A percentile compares a stretch with the other conserved stretches of the same genome.
phyloP scores from a whole-genome alignment of 2,113 vertebrate species.

The Procapra przewalskii region DNA sequence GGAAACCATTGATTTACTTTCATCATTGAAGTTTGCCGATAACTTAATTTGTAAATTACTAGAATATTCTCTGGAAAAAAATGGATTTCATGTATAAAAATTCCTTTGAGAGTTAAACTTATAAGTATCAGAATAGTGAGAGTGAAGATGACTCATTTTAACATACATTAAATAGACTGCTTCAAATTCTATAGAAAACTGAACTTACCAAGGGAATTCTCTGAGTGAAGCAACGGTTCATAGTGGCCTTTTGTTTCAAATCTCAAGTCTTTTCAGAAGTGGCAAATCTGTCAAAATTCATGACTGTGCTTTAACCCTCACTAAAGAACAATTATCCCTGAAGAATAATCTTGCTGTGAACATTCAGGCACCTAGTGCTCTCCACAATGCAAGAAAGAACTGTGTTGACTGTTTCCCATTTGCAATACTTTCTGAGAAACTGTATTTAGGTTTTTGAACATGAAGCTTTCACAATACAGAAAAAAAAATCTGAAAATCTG shows the following conservation, averaged over 20 bases:
- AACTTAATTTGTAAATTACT: not conserved
- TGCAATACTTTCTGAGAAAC: not conserved
- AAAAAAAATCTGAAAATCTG: not conserved
- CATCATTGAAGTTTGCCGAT: not conserved
- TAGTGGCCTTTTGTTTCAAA: not conserved
- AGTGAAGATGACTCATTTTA: not conserved
- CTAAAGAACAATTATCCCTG: not conserved
- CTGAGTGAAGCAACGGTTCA: not conserved
- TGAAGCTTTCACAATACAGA: not conserved
- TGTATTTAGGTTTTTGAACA: not conserved
- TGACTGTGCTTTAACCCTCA: not conserved
- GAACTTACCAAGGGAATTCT: not conserved
- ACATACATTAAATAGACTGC: not conserved
- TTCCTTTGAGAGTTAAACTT: not conserved
- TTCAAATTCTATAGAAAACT: not conserved
- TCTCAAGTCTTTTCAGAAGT: not conserved
- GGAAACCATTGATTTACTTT: not conserved
- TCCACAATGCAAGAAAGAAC: not conserved
- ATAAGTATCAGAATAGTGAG: not conserved
- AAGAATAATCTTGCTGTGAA: not conserved
- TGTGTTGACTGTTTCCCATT: not conserved
- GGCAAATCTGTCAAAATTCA: not conserved
- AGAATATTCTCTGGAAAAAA: not conserved
- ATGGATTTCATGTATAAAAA: not conserved
- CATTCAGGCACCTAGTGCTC: accelerated